Evolutionary conservation across 2,888 invertebrate species (phyloP).

Genomic region (Leptopilina syphax): DNA sequence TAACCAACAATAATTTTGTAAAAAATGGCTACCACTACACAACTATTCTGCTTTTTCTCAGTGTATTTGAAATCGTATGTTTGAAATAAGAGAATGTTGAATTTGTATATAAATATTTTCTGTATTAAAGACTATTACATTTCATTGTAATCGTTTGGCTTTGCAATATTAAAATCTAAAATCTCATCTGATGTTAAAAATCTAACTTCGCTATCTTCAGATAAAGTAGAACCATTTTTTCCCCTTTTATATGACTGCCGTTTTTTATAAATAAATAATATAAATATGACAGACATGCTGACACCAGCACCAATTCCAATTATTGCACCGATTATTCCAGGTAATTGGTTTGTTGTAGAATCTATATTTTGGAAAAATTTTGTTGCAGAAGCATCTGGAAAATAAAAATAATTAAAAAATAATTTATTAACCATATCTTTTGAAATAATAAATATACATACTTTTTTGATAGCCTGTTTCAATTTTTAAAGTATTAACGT

Average conservation of each 20-base stretch:
- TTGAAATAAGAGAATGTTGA: not conserved
- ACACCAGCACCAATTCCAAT: constrained; percentile 64
- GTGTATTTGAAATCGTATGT: no score
- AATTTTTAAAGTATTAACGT: not conserved
- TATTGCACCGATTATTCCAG: constrained; percentile 62
- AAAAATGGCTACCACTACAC: no score
- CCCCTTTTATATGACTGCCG: constrained; percentile 63
- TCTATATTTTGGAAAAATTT: constrained; percentile 46
- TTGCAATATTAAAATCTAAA: constrained; percentile 78
- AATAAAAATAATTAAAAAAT: not conserved
- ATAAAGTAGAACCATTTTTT: constrained; percentile 67
- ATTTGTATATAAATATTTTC: not conserved
- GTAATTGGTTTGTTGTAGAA: constrained; percentile 36
- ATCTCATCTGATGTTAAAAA: constrained; percentile 80
- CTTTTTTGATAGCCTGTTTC: not conserved
- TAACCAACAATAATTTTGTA: no score
- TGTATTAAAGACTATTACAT: constrained; percentile 1
- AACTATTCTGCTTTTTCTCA: no score
- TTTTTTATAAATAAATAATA: constrained; percentile 52
- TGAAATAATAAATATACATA: not conserved
- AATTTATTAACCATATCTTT: not conserved
- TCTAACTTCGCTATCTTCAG: constrained; percentile 79
- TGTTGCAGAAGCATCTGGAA: constrained; percentile 16
- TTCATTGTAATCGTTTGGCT: constrained; percentile 68
- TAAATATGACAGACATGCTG: constrained; percentile 58